Percentiles rank a stretch among this genome's conserved stretches.
These are phyloP conservation scores for Echiichthys vipera DNA, from an alignment of 2,797 vertebrate species.

Conservation along the genomic window DNA sequence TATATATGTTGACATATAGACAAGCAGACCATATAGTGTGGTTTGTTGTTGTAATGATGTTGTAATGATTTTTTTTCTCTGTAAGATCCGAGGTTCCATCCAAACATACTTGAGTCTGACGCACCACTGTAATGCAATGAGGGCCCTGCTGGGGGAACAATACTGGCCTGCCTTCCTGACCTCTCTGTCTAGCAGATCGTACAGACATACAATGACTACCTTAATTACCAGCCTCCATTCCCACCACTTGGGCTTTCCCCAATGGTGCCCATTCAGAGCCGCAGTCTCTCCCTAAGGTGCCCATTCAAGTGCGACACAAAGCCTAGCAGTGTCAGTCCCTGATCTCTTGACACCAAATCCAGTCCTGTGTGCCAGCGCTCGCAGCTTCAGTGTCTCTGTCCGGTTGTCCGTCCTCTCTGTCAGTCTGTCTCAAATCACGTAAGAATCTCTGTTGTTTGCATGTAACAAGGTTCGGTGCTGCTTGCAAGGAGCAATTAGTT, in stretches of 20 bases:
- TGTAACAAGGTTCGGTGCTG: conserved; percentile 30
- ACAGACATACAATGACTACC: conserved; percentile 83
- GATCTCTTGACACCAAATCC: conserved; percentile 78
- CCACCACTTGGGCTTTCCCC: conserved; percentile 83
- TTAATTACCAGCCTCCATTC: conserved; percentile 87
- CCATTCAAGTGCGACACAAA: conserved; percentile 84
- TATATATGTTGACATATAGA: conserved; percentile 57
- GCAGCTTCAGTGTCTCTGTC: conserved; percentile 68
- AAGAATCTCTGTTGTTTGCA: conserved; percentile 39
- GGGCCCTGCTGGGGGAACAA: conserved; percentile 81
- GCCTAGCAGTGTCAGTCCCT: conserved; percentile 83
- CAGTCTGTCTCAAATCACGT: conserved; percentile 32
- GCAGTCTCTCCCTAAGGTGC: conserved; percentile 81
- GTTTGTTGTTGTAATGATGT: conserved; percentile 65
- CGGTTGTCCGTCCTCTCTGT: conserved; percentile 43
- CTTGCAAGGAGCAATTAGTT: conserved; percentile 40
- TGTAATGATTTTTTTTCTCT: conserved; percentile 27
- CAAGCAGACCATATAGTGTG: conserved; percentile 50
- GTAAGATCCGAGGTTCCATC: conserved; percentile 55
- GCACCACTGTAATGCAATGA: conserved; percentile 78
- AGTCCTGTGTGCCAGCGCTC: conserved; percentile 66
- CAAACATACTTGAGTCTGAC: conserved; percentile 69
- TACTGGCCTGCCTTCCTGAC: conserved; percentile 84
- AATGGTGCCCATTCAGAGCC: conserved; percentile 82
- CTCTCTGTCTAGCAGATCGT: conserved; percentile 82